Percentiles rank a stretch among this genome's conserved stretches.
These are phyloP conservation scores for Phallusia fumigata DNA, from an alignment of 23 tunicate genomes.

Conservation along the genomic window DNA sequence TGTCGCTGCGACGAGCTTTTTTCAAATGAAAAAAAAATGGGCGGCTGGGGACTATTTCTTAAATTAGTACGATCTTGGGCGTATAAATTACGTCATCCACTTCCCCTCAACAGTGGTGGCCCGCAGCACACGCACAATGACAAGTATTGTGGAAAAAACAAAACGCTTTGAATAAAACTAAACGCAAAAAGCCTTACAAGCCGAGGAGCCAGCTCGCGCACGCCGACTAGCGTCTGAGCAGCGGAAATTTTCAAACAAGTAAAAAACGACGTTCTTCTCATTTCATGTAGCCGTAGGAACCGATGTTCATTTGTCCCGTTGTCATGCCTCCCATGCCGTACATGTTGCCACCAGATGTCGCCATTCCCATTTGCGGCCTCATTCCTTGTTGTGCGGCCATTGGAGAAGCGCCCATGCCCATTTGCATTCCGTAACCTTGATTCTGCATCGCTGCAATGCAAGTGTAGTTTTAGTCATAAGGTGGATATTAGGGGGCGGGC, in stretches of 20 bases:
- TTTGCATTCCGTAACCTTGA: background rate
- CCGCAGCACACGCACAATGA: background rate
- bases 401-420: background rate
- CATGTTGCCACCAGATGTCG: background rate
- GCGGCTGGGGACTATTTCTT: too few relatives aligned
- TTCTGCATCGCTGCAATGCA: background rate
- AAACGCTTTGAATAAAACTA: background rate
- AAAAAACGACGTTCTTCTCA: background rate
- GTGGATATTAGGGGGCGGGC: too few relatives aligned
- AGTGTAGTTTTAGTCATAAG: background rate
- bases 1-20: too few relatives aligned
- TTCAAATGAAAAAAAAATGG: too few relatives aligned
- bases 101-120: too few relatives aligned
- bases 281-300: background rate
- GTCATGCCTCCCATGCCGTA: conserved; percentile 2
- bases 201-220: background rate
- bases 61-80: too few relatives aligned
- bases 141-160: background rate
- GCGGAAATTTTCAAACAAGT: background rate
- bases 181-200: background rate
- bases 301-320: background rate
- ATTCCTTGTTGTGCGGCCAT: background rate
- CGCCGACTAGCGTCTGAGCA: background rate
- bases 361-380: conserved; percentile 12
- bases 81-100: too few relatives aligned